Percentiles rank a stretch among this genome's conserved stretches.
These are phyloP conservation scores for Phycodurus eques DNA, from an alignment of 2,113 vertebrate genomes.

Conservation along the genomic window DNA sequence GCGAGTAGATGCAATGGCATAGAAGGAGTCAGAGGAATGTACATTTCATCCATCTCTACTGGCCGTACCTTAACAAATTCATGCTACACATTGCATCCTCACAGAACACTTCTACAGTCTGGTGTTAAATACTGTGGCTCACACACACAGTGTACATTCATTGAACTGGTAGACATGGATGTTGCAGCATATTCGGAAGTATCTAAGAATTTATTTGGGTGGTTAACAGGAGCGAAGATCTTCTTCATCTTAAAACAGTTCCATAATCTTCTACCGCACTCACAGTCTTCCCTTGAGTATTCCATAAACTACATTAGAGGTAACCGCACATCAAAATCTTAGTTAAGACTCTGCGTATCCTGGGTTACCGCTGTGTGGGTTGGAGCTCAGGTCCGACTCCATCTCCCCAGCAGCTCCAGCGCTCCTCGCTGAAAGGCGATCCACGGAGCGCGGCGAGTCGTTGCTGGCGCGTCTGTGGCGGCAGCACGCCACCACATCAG, in stretches of 20 bases:
- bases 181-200: conserved; percentile 1
- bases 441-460: conserved; percentile 44
- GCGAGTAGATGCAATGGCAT: too few relatives aligned
- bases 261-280: background rate
- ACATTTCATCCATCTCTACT: too few relatives aligned
- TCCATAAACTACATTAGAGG: background rate
- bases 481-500: conserved; percentile 41
- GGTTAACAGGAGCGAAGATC: background rate
- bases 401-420: conserved; percentile 46
- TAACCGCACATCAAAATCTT: background rate
- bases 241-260: background rate
- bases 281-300: conserved; percentile 7
- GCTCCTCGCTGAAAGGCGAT: conserved; percentile 34
- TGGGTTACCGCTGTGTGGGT: conserved; percentile 53
- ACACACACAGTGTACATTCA: background rate
- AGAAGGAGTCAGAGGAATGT: too few relatives aligned
- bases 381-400: conserved; percentile 64
- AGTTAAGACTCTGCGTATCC: conserved; percentile 10
- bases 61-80: too few relatives aligned
- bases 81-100: too few relatives aligned
- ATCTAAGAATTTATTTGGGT: background rate
- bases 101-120: background rate
- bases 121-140: background rate
- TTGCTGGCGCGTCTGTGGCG: conserved; percentile 9
- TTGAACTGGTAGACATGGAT: background rate